Evolutionary conservation across 2,797 vertebrate species (phyloP).

Genomic region (Girardinus metallicus): DNA sequence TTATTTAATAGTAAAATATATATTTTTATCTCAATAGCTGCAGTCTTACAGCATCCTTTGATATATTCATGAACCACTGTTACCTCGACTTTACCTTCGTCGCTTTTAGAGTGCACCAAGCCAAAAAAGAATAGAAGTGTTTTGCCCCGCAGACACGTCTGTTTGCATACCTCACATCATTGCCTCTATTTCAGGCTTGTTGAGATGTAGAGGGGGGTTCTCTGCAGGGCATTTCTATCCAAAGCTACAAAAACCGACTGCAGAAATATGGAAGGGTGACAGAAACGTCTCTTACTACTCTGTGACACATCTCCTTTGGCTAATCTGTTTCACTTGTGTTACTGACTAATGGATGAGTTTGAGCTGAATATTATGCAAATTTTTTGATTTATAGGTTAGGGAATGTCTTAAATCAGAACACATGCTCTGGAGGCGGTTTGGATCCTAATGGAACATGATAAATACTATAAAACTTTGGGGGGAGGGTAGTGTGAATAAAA

Average conservation of each 20-base stretch:
- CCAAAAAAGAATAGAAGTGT: constrained; percentile 17
- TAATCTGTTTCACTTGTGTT: constrained; percentile 31
- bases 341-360: constrained; percentile 25
- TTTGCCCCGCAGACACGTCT: constrained; percentile 56
- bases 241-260: constrained; percentile 29
- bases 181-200: constrained; percentile 64
- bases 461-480: constrained; percentile 10
- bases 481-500: constrained; percentile 9
- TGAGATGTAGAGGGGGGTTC: constrained; percentile 40
- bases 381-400: constrained; percentile 8
- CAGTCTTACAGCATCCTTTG: background rate
- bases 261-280: constrained; percentile 44
- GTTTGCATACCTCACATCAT: constrained; percentile 63
- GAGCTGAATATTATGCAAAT: constrained; percentile 23
- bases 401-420: constrained; percentile 2
- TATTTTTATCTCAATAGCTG: background rate
- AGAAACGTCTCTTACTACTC: constrained; percentile 36
- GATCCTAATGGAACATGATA: constrained; percentile 10
- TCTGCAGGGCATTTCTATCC: constrained; percentile 54
- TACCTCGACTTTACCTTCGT: background rate
- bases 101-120: constrained; percentile 11
- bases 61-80: background rate
- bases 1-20: background rate
- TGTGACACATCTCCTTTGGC: constrained; percentile 35
- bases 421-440: constrained; percentile 12